phyloP scores from a whole-genome alignment of 1,140 invertebrate species.

The Lethrus apterus region DNA sequence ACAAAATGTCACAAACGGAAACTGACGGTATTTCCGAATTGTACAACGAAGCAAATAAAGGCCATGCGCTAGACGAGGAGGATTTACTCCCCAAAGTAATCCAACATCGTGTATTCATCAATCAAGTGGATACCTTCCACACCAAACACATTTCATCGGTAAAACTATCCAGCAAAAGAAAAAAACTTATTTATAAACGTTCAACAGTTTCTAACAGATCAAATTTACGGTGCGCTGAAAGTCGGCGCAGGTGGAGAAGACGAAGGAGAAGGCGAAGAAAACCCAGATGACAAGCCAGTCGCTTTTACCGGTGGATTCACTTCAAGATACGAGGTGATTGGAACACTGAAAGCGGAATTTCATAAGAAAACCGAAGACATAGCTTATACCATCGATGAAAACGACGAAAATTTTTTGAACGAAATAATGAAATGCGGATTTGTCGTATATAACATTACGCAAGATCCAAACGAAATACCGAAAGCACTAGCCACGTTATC shows the following conservation, averaged over 20 bases:
- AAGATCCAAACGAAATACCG: conserved; percentile 26
- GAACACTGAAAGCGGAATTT: conserved; percentile 19
- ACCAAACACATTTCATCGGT: conserved; percentile 25
- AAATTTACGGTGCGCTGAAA: conserved; percentile 16
- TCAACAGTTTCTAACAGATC: conserved; percentile 19
- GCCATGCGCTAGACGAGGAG: neutral
- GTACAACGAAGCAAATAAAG: neutral
- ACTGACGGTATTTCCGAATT: neutral
- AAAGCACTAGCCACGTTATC: conserved; percentile 29
- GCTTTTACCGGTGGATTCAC: conserved; percentile 3
- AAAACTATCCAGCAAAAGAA: conserved; percentile 6
- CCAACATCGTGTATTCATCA: conserved; percentile 26
- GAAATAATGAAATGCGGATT: conserved; percentile 32
- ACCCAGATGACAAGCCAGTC: conserved; percentile 20
- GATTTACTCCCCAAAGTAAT: conserved; percentile 6
- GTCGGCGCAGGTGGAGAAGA: conserved; percentile 17
- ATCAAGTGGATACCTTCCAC: conserved; percentile 28
- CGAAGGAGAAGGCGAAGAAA: conserved; percentile 32
- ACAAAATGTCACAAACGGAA: neutral
- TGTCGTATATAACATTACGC: conserved; percentile 37
- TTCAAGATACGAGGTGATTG: conserved; percentile 29
- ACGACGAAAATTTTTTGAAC: conserved; percentile 22
- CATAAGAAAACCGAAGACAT: conserved; percentile 25
- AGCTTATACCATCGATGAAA: conserved; percentile 20
- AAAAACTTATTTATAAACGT: conserved; percentile 3